These are phyloP conservation scores for Tapera naevia DNA, from an alignment of 2,797 vertebrate species.

Conservation along the genomic window DNA sequence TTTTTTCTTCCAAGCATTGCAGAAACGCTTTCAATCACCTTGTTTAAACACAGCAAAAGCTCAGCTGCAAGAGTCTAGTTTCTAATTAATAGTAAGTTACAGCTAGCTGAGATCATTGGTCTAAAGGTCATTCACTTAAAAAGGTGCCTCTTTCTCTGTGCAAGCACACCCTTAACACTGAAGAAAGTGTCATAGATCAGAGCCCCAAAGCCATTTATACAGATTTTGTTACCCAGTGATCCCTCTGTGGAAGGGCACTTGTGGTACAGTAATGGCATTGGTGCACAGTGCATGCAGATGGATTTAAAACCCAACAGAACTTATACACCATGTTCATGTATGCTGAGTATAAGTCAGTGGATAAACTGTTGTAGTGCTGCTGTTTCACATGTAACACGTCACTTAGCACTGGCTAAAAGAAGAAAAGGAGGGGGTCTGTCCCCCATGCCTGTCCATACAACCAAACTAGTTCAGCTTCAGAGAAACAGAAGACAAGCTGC, in stretches of 20 bases:
- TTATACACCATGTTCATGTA: neutral
- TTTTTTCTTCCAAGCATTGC: neutral
- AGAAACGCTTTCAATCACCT: neutral
- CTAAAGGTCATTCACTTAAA: neutral
- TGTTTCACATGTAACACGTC: neutral
- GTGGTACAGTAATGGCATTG: rapidly evolving
- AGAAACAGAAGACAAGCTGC: neutral
- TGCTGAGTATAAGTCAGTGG: neutral
- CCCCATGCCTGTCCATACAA: rapidly evolving
- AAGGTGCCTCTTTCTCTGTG: neutral
- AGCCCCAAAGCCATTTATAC: neutral
- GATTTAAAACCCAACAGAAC: neutral
- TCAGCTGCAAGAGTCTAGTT: neutral
- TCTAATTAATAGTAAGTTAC: neutral
- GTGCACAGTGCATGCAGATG: neutral
- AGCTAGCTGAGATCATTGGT: neutral
- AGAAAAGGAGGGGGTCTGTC: neutral
- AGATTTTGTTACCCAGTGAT: neutral
- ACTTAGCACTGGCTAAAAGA: neutral
- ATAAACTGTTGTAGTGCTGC: neutral
- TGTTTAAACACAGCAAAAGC: neutral
- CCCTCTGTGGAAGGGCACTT: neutral
- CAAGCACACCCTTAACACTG: neutral
- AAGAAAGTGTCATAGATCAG: neutral
- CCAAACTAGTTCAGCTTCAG: neutral